Base-by-base conservation (phyloP, 2,113 vertebrate genomes). In the Corythornis madagascariensis region DNA sequence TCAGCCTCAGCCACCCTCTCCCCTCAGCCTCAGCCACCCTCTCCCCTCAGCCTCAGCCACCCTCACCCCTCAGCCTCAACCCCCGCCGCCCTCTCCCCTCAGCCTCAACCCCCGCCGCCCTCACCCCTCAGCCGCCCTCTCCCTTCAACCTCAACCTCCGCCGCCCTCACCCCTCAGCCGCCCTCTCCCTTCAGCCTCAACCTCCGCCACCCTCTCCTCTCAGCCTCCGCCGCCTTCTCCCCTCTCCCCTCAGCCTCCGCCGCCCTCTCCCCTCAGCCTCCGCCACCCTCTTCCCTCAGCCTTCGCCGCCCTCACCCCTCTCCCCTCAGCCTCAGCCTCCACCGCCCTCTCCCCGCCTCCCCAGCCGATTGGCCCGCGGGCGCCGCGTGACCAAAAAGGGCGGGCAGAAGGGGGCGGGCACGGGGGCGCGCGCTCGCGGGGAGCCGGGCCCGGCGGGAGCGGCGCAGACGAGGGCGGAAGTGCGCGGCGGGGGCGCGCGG, bases 401-500 rank as follows among this genome's bases (percentile, higher is more conserved):
- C 9, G 31, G 53, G 43, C 22, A 16, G 24, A 17, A 59, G 48
- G 31, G 31, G 55, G 55, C n/a, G 18, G 57, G 16, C 28, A 50
- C 48, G 60, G 71, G 29, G 71, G 76, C 17, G 59, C 72, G 47
- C 25, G 16, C 74, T 33, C 63, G 69, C 70, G 10, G 29, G 60
- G 50, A 29, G 52, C 31, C 20, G 50, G 57, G 61, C 45, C 29
- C 29, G 29, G 77, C 50, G 66, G 66, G 83, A 86, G 76, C 63
- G 72, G 84, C 50, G 79, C 52, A 42, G 69, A 47, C 57, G 66
- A 83, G 80, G 59, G 61, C 86, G 92, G 79, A 86, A 85, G 94
- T 92, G 79, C 48, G 33, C 22, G 86, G 86, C 63, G 60, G 81
- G 70, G 40, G 65, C 87, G 93, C 87, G 90, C 85, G 40, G 80